These are phyloP conservation scores for Anthopleura sola DNA, from an alignment of 64 coral and sea anemone species.

Conservation along the genomic window DNA sequence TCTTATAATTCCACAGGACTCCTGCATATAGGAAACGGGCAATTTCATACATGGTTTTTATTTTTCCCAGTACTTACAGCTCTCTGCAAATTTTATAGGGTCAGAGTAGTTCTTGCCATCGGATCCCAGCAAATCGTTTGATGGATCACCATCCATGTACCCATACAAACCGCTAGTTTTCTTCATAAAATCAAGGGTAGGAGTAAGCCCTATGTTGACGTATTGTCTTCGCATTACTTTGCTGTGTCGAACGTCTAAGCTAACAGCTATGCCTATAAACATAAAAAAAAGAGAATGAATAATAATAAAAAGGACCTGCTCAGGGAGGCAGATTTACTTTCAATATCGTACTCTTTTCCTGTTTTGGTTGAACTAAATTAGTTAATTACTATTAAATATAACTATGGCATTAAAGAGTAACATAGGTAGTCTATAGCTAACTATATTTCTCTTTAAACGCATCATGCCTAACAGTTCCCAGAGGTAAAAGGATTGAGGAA, in stretches of 20 bases:
- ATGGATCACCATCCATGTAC: background rate
- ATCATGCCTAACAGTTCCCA: too few relatives aligned
- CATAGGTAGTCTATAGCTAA: too few relatives aligned
- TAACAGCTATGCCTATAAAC: background rate
- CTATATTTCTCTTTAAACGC: too few relatives aligned
- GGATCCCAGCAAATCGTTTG: background rate
- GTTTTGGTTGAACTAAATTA: too few relatives aligned
- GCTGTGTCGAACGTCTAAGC: background rate
- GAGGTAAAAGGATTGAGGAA: too few relatives aligned
- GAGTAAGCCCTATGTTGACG: background rate
- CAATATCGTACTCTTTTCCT: too few relatives aligned
- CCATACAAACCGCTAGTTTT: background rate
- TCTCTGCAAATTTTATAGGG: background rate
- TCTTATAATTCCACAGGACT: too few relatives aligned
- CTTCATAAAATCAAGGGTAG: background rate
- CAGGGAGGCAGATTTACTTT: too few relatives aligned
- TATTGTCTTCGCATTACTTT: constrained; percentile 17
- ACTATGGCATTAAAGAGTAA: too few relatives aligned
- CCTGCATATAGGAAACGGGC: too few relatives aligned
- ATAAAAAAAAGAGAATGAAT: background rate
- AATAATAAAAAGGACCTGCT: too few relatives aligned
- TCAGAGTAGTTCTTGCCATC: background rate
- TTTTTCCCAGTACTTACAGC: background rate
- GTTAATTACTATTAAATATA: too few relatives aligned
- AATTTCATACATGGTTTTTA: background rate